Percentiles rank a stretch among this genome's conserved stretches.
These are phyloP conservation scores for Diaperis boleti DNA, from an alignment of 2,888 invertebrate species.

Conservation along the genomic window DNA sequence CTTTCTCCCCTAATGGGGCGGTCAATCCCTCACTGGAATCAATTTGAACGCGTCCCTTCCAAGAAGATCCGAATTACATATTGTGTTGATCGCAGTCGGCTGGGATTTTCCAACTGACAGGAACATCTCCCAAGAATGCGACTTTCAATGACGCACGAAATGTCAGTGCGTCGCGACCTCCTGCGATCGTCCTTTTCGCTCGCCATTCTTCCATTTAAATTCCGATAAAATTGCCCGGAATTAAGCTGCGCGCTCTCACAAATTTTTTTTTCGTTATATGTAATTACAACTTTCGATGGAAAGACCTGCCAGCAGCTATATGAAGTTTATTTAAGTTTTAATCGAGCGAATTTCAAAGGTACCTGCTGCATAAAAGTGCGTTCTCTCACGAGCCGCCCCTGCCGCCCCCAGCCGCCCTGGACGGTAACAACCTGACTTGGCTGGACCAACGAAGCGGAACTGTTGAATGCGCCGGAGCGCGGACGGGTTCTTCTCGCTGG, in stretches of 20 bases:
- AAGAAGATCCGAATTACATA: too few relatives aligned
- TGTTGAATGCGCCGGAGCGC: conserved; percentile 42
- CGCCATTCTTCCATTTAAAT: background rate
- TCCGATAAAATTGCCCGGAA: background rate
- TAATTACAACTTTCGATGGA: background rate
- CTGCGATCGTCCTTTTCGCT: too few relatives aligned
- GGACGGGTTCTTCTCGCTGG: conserved; percentile 29
- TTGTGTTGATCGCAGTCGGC: too few relatives aligned
- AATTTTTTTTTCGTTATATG: conserved; percentile 3
- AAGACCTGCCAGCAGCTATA: background rate
- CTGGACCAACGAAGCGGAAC: conserved; percentile 41
- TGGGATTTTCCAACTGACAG: too few relatives aligned
- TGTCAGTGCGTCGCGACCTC: too few relatives aligned
- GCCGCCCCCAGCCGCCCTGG: conserved; percentile 7
- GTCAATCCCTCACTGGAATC: too few relatives aligned
- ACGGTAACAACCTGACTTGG: conserved; percentile 34
- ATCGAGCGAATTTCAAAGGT: conserved; percentile 1
- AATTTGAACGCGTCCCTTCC: too few relatives aligned
- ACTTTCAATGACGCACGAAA: too few relatives aligned
- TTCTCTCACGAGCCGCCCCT: background rate
- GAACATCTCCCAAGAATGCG: too few relatives aligned
- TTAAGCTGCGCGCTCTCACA: background rate
- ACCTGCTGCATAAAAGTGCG: background rate
- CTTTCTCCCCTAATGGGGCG: too few relatives aligned
- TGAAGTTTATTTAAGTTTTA: conserved; percentile 3